Conservation (phyloP, 2,113 vertebrate species). For the Myotis davidii region DNA sequence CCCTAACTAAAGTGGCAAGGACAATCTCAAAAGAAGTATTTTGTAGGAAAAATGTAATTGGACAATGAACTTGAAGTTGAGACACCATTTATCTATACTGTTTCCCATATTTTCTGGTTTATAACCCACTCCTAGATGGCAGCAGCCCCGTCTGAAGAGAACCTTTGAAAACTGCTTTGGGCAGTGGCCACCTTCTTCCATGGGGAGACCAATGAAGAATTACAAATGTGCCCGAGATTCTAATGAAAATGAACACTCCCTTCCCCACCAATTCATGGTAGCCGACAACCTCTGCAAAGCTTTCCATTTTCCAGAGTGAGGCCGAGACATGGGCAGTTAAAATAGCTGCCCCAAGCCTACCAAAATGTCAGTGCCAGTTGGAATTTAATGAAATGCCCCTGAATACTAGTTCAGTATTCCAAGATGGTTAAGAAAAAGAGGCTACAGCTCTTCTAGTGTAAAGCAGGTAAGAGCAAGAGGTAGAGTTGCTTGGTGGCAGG, state of each 20-base stretch:
- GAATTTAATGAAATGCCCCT: not conserved
- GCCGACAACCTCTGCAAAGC: not conserved
- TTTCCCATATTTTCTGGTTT: not conserved
- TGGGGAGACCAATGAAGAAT: not conserved
- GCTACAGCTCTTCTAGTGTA: slow-evolving; percentile 9
- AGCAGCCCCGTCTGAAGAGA: not conserved
- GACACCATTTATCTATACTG: not conserved
- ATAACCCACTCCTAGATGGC: not conserved
- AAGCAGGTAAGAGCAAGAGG: slow-evolving; percentile 81
- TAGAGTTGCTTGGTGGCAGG: slow-evolving; percentile 67
- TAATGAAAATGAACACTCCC: not conserved
- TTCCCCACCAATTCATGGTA: not conserved
- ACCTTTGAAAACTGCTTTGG: not conserved
- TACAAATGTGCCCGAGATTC: not conserved
- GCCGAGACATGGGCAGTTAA: not conserved
- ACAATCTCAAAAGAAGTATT: slow-evolving; percentile 38
- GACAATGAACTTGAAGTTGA: not conserved
- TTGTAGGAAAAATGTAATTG: not conserved
- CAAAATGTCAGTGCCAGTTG: not conserved
- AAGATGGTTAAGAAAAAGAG: slow-evolving; percentile 6
- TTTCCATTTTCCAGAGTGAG: not conserved
- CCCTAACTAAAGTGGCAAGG: not conserved
- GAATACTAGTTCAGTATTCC: not conserved
- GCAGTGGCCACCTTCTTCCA: not conserved
- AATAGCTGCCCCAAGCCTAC: slow-evolving; percentile 22